These are phyloP conservation scores for Lochmaea crataegi DNA, from an alignment of 2,888 invertebrate genomes.

Conservation along the genomic window DNA sequence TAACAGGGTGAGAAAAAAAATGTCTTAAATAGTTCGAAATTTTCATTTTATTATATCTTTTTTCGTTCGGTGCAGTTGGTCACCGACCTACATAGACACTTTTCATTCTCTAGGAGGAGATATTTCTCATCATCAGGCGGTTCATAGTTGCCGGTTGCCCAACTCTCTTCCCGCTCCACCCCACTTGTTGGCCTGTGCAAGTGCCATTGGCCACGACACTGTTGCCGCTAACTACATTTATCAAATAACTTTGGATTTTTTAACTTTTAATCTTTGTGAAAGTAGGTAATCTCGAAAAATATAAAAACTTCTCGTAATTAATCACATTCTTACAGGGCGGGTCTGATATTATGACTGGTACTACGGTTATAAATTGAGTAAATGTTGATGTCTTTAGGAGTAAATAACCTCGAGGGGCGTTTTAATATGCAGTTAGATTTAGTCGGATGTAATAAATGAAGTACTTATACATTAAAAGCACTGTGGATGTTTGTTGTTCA, in stretches of 20 bases:
- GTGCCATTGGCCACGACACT: conserved; percentile 22
- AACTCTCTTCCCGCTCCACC: conserved; percentile 24
- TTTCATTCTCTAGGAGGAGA: conserved; percentile 18
- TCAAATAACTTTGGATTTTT: background rate
- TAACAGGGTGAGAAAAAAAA: too few species aligned
- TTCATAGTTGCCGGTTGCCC: conserved; percentile 17
- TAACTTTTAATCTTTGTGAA: background rate
- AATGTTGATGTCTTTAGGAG: too few species aligned
- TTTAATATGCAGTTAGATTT: too few species aligned
- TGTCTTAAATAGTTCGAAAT: too few species aligned
- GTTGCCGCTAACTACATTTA: conserved; percentile 10
- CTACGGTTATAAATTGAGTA: too few species aligned
- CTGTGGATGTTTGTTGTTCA: too few species aligned
- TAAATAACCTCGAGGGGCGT: too few species aligned
- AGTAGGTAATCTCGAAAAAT: background rate
- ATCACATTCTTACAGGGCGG: too few species aligned
- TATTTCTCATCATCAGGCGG: conserved; percentile 19
- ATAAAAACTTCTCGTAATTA: too few species aligned
- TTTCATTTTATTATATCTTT: background rate
- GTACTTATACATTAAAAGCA: too few species aligned
- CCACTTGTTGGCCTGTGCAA: conserved; percentile 27
- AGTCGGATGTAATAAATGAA: too few species aligned
- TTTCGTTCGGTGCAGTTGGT: conserved; percentile 20
- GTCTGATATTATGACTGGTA: too few species aligned
- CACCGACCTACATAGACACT: conserved; percentile 26